A percentile compares a stretch with the other conserved stretches of the same genome.
phyloP scores from a whole-genome alignment of 2,888 invertebrate species.

The Troides helena region DNA sequence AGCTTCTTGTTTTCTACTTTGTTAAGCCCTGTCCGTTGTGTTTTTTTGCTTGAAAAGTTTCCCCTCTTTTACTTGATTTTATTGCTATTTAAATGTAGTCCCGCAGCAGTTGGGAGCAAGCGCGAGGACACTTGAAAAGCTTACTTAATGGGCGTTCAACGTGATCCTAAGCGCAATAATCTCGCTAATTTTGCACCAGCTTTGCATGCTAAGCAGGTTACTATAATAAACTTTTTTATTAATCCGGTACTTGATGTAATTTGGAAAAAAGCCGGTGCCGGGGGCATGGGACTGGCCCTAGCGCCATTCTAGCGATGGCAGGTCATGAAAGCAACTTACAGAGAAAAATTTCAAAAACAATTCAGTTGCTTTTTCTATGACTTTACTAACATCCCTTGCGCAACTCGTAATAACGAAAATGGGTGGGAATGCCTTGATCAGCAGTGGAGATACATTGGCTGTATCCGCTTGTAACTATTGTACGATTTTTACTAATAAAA shows the following conservation, averaged over 20 bases:
- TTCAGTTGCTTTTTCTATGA: no score
- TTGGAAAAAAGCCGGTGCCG: neutral
- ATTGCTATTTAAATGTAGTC: conserved; percentile 30
- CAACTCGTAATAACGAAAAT: no score
- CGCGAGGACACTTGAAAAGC: conserved; percentile 62
- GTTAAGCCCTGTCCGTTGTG: conserved; percentile 24
- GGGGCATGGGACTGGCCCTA: no score
- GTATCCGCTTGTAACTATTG: no score
- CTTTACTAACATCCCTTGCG: no score
- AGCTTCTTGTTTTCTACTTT: conserved; percentile 20
- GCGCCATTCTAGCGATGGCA: no score
- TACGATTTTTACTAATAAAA: no score
- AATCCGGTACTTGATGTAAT: neutral
- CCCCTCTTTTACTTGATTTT: conserved; percentile 29
- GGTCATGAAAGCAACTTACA: no score
- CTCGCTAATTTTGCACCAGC: conserved; percentile 61
- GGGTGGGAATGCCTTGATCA: no score
- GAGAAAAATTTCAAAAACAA: no score
- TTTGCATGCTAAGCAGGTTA: conserved; percentile 60
- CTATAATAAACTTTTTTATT: conserved; percentile 5
- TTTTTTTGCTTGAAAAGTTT: conserved; percentile 20
- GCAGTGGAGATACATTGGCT: no score
- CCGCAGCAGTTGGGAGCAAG: conserved; percentile 26
- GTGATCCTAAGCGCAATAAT: conserved; percentile 61
- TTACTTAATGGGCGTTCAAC: conserved; percentile 66